Evolutionary conservation across 1,140 invertebrate species (phyloP).

Genomic region (Anastatus disparis): DNA sequence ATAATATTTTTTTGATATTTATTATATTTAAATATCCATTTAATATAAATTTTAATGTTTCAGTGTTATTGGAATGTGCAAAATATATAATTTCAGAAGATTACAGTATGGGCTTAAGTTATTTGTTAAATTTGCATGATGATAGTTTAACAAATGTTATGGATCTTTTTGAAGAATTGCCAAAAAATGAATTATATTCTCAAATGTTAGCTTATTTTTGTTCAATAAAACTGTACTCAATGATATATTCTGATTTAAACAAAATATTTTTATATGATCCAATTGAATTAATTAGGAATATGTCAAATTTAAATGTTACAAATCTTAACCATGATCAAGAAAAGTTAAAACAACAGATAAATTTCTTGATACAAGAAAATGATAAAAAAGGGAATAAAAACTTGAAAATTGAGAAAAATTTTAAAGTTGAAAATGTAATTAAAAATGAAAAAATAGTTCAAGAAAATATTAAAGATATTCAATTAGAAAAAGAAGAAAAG

Average conservation of each 20-base stretch:
- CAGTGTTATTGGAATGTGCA: constrained; percentile 60
- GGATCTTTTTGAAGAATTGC: constrained; percentile 53
- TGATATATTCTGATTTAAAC: constrained; percentile 41
- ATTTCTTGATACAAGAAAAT: constrained; percentile 9
- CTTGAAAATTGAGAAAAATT: background rate
- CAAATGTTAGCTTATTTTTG: constrained; percentile 60
- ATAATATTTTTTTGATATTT: constrained; percentile 8
- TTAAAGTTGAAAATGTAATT: background rate
- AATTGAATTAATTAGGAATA: constrained; percentile 51
- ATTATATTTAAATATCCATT: constrained; percentile 22
- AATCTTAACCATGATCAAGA: constrained; percentile 43
- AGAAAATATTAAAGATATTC: constrained; percentile 19
- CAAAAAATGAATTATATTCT: constrained; percentile 50
- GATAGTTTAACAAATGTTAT: constrained; percentile 44
- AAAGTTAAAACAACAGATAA: constrained; percentile 41
- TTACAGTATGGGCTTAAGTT: constrained; percentile 58
- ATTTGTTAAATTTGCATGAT: constrained; percentile 56
- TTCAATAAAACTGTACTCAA: constrained; percentile 54
- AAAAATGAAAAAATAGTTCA: background rate
- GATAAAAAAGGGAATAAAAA: background rate
- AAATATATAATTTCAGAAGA: constrained; percentile 59
- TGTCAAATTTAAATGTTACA: constrained; percentile 38
- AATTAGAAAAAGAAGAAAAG: constrained; percentile 21
- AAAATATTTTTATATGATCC: constrained; percentile 55
- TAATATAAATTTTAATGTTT: constrained; percentile 44